These are phyloP conservation scores for Vireo griseus DNA, from an alignment of 2,797 vertebrate species.

Conservation along the genomic window DNA sequence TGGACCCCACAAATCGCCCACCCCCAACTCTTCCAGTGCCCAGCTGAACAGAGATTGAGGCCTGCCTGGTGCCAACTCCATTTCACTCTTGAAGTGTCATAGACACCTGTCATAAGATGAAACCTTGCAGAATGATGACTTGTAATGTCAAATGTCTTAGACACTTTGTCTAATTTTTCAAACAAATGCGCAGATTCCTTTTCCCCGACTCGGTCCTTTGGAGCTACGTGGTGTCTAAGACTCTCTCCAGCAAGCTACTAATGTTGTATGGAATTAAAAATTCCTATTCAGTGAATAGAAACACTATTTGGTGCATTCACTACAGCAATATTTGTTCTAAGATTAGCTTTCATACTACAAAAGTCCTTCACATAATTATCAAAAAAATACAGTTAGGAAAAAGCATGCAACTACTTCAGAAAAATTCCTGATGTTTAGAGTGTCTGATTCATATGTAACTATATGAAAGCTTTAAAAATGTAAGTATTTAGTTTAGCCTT, in stretches of 20 bases:
- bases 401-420: not conserved
- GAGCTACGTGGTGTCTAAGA: not conserved
- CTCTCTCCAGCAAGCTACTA: constrained; percentile 17
- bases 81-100: not conserved
- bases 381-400: not conserved
- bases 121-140: not conserved
- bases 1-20: not conserved
- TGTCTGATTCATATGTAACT: not conserved
- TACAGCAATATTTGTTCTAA: not conserved
- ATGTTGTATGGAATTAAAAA: constrained; percentile 54
- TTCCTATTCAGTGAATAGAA: not conserved
- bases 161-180: not conserved
- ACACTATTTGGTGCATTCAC: not conserved
- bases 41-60: not conserved
- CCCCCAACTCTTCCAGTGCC: not conserved
- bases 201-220: not conserved
- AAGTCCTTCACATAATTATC: not conserved
- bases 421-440: not conserved
- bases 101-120: not conserved
- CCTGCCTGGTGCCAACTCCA: not conserved
- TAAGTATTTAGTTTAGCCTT: not conserved
- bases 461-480: not conserved
- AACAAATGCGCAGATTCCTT: not conserved
- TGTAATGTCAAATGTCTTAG: too few species aligned
- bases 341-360: not conserved